Conservation (phyloP, 2,113 vertebrate genomes). For the Petrocephalus zakoni region DNA sequence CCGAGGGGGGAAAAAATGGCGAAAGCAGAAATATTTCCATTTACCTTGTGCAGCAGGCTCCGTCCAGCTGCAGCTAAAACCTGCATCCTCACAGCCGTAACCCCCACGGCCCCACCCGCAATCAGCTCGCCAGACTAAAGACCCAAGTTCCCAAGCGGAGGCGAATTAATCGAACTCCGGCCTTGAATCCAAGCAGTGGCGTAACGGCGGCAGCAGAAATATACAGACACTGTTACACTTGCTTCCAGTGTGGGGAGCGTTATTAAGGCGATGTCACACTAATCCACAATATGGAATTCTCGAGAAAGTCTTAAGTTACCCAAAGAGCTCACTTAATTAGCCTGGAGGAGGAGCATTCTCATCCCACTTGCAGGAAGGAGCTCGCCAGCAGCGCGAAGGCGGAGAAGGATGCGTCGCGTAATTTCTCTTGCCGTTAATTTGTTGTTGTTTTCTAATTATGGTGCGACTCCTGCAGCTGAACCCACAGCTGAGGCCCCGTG, state of each 20-base stretch:
- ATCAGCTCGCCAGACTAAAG: slow-evolving; percentile 2
- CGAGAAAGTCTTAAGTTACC: not conserved
- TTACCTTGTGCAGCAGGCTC: not conserved
- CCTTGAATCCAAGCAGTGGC: not conserved
- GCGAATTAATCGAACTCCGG: slow-evolving; percentile 2
- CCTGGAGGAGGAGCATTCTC: not conserved
- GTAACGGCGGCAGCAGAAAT: not conserved
- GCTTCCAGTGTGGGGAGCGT: not conserved
- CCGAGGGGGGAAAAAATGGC: not conserved
- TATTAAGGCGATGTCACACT: not conserved
- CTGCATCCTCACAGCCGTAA: not conserved
- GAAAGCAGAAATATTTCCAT: not conserved
- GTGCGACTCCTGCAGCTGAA: not conserved
- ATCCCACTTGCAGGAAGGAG: not conserved
- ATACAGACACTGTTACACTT: not conserved
- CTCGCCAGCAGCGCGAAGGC: not conserved
- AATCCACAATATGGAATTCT: not conserved
- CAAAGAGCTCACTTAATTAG: slow-evolving; percentile 4
- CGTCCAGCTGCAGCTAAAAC: not conserved
- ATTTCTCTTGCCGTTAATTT: slow-evolving; percentile 11
- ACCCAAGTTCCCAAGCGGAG: not conserved
- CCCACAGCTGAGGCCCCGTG: slow-evolving; percentile 5
- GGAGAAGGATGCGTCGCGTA: not conserved
- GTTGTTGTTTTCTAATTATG: slow-evolving; percentile 6
- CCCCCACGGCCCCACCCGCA: not conserved